Conservation (phyloP, 2,113 vertebrate species). For the Sphaerodactylus townsendi region DNA sequence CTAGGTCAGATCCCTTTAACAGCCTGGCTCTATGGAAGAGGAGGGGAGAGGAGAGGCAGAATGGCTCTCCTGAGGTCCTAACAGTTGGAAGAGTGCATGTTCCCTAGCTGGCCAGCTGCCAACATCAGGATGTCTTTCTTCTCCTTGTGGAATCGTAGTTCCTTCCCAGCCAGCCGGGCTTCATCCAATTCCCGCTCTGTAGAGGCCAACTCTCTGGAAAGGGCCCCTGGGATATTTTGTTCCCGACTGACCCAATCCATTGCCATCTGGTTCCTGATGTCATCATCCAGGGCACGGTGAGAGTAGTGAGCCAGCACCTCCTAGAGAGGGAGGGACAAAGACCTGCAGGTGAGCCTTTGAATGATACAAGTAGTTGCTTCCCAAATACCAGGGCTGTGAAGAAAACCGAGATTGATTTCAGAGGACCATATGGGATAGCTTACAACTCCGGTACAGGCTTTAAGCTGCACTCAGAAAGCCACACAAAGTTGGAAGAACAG, state of each 20-base stretch:
- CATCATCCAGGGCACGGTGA: slow-evolving; percentile 94
- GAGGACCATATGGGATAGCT: neutral
- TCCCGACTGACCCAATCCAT: slow-evolving; percentile 97
- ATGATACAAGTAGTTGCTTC: neutral
- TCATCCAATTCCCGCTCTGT: slow-evolving; percentile 92
- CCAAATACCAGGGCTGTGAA: fast-evolving
- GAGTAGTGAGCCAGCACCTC: slow-evolving; percentile 98
- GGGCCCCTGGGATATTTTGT: slow-evolving; percentile 82
- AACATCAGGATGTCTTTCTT: slow-evolving; percentile 97
- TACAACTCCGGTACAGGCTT: neutral
- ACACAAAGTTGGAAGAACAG: too few relatives aligned
- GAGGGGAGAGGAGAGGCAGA: neutral
- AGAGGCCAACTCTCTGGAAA: slow-evolving; percentile 85
- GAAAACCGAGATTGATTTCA: fast-evolving
- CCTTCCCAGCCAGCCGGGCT: slow-evolving; percentile 90
- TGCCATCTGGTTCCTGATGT: slow-evolving; percentile 96
- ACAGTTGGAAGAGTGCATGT: slow-evolving; percentile 80
- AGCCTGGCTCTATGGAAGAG: neutral
- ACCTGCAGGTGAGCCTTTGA: fast-evolving
- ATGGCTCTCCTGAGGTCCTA: slow-evolving; percentile 7
- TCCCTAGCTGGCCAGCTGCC: slow-evolving; percentile 90
- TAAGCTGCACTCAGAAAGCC: neutral
- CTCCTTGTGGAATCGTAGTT: slow-evolving; percentile 97
- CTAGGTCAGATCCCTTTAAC: neutral
- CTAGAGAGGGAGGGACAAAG: slow-evolving; percentile 57